A percentile compares a stretch with the other conserved stretches of the same genome.
Evolutionary conservation across 1,140 invertebrate species (phyloP).

Genomic region (Leptopilina clavipes): DNA sequence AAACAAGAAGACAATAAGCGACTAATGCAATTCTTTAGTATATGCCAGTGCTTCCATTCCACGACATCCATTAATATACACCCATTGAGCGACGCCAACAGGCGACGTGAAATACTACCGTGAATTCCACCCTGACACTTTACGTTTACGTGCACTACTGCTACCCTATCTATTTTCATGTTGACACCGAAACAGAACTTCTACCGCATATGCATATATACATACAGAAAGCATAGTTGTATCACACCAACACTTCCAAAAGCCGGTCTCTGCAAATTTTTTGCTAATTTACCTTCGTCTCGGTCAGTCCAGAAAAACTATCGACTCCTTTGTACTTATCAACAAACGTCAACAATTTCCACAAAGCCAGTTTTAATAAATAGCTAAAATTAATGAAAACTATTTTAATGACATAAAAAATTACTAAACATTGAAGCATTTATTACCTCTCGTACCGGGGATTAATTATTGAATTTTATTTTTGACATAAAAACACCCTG

Average conservation of each 20-base stretch:
- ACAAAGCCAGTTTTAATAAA: neutral
- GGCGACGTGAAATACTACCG: constrained; percentile 60
- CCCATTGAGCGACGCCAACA: constrained; percentile 47
- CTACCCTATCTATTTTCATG: constrained; percentile 39
- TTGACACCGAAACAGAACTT: constrained; percentile 18
- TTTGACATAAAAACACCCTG: too few relatives aligned
- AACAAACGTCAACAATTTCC: neutral
- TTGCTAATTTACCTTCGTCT: constrained; percentile 14
- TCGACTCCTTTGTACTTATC: neutral
- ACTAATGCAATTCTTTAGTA: constrained; percentile 61
- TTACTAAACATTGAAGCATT: too few relatives aligned
- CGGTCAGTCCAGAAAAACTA: neutral
- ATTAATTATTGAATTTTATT: too few relatives aligned
- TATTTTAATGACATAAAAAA: too few relatives aligned
- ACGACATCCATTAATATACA: constrained; percentile 60
- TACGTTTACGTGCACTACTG: constrained; percentile 44
- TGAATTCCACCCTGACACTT: constrained; percentile 60
- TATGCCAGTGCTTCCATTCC: constrained; percentile 58
- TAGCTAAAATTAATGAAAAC: too few relatives aligned
- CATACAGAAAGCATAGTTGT: neutral
- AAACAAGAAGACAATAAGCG: constrained; percentile 41
- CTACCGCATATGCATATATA: constrained; percentile 6
- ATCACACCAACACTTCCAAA: neutral
- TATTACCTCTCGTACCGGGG: too few relatives aligned
- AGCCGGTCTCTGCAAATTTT: neutral